Evolutionary conservation across 2,113 vertebrate species (phyloP).

Genomic region (Phylloscopus trochiloides): DNA sequence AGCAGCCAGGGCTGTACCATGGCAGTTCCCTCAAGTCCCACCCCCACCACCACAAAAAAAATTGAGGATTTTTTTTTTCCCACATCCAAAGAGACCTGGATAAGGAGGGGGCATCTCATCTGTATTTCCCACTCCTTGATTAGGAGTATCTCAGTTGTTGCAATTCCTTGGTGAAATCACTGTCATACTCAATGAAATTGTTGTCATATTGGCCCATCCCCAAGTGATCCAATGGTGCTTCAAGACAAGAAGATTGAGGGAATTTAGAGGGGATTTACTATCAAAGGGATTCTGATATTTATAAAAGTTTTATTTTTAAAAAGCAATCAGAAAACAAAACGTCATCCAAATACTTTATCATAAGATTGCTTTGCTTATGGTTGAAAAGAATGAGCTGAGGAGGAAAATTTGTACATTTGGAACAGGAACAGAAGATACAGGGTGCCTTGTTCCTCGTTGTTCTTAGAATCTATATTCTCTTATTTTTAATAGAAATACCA

Average conservation of each 20-base stretch:
- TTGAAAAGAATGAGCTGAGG: neutral
- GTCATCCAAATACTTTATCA: neutral
- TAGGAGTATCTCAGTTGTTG: neutral
- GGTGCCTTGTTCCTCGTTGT: neutral
- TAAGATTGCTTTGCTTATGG: neutral
- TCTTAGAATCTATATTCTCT: neutral
- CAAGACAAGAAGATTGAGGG: neutral
- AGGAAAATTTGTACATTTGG: neutral
- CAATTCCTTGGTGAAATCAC: neutral
- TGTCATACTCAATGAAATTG: neutral
- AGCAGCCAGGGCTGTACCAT: neutral
- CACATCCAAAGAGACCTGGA: neutral
- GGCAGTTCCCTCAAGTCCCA: fast-evolving
- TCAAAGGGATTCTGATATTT: neutral
- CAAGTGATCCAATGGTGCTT: neutral
- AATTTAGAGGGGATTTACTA: neutral
- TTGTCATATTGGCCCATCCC: neutral
- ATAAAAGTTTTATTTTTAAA: neutral
- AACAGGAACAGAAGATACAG: neutral
- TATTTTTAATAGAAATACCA: neutral
- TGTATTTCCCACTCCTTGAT: neutral
- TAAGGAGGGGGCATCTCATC: neutral
- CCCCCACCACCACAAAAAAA: neutral
- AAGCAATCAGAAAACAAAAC: neutral
- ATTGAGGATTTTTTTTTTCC: neutral